Base-by-base conservation (phyloP, 1,140 invertebrate genomes). In the Magallana ariakensis region DNA sequence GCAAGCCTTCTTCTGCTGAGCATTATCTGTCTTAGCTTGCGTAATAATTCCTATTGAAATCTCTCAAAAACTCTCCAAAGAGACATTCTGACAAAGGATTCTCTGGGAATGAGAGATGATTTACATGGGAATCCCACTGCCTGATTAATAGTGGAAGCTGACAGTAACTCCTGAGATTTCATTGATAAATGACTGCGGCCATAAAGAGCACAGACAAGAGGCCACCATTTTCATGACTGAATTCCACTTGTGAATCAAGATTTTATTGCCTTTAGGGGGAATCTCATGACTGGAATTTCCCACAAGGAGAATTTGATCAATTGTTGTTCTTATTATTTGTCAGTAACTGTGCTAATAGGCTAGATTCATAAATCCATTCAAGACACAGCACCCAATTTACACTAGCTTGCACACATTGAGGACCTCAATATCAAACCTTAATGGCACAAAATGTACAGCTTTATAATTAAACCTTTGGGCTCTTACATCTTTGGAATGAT, bases 261-360 rank as follows among this genome's bases (percentile, higher is more conserved):
- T 75, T 75, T 75, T 75, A 75, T 33, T 7, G 66, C 22, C 66
- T 11, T 33, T 75, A 75, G 66, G 66, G 66, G 22, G 66, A 33
- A 33, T 33, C 33, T 75, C 66, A 75, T 75, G 66, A 26, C 66
- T 75, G 26, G 66, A 75, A 62, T 26, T 75, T 75, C 66, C 66
- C 66, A 75, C 66, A 75, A 75, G 66, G 66, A 75, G 66, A 75
- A 75, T 75, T 75, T 26, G 22, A 75, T 75, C 66, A 75, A 75
- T 75, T 26, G n/a, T 19, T 75, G 13, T 13, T 75, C 19, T 75
- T 19, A 75, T 75, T 26, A 75, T 75, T 75, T 75, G 66, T 75
- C 66, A 33, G 66, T 75, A 75, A 33, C 66, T 26, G 66, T 75
- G 66, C 9, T 75, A 75, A 75, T 75, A 75, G 66, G 19, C 66